Percentiles rank a stretch among this genome's conserved stretches.
These are phyloP conservation scores for Ivindomyrus marchei DNA, from an alignment of 2,113 vertebrate species.

Conservation along the genomic window DNA sequence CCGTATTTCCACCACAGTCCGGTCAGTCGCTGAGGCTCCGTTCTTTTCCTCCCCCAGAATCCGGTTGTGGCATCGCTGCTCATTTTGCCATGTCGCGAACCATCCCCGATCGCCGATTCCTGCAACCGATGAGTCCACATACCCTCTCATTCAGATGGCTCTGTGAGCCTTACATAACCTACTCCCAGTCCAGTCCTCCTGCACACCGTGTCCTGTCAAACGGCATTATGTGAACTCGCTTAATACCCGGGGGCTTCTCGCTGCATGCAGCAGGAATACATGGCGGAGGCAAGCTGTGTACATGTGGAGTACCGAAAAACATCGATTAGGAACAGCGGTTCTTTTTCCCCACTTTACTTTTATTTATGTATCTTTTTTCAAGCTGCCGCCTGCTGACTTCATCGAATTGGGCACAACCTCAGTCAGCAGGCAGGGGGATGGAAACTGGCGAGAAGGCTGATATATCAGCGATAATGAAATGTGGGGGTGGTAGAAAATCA, in stretches of 20 bases:
- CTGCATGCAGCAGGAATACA: neutral
- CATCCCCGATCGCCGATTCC: neutral
- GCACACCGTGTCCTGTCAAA: neutral
- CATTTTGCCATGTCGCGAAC: neutral
- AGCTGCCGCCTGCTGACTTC: neutral
- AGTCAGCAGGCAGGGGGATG: neutral
- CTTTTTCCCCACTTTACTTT: neutral
- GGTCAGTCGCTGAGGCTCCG: neutral
- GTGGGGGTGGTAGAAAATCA: neutral
- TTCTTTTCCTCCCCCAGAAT: neutral
- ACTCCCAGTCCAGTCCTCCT: neutral
- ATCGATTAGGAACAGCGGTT: neutral
- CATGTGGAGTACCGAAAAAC: neutral
- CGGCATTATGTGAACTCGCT: neutral
- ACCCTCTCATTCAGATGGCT: neutral
- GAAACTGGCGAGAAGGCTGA: neutral
- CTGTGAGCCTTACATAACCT: neutral
- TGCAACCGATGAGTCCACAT: neutral
- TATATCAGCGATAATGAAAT: neutral
- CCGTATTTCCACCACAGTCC: neutral
- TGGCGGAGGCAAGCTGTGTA: neutral
- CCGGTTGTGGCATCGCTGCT: too few species aligned
- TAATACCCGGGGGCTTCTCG: neutral
- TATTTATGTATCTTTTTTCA: neutral
- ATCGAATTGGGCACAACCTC: neutral